Evolutionary conservation across 1,140 invertebrate species (phyloP), one percentile per base, ranked within the genome.

Genomic region (Meloidogyne exigua): DNA sequence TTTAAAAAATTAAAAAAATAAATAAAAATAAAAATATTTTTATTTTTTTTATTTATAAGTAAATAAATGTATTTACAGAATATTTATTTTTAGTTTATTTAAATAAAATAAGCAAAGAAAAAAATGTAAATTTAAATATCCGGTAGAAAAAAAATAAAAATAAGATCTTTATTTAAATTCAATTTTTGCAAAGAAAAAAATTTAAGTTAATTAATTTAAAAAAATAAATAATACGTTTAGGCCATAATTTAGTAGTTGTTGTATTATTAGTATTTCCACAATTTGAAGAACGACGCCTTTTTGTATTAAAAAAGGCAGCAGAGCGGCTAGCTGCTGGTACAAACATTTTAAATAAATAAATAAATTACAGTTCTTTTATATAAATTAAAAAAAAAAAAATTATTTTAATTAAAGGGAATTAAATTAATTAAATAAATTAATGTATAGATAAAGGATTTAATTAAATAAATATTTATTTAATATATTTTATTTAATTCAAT

Each of bases 271-370:
- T 57, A 57, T n/a, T n/a, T n/a, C 49, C 49, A n/a, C n/a, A 57
- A 57, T 57, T 57, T n/a, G 49, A 57, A n/a, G 49, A 57, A 57
- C 49, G 49, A n/a, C 49, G 49, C 9, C 49, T 57, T 57, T 57
- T 57, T 4, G 18, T n/a, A n/a, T 57, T 57, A 57, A n/a, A 57
- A 57, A 57, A 57, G n/a, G n/a, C n/a, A 18, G 49, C 49, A n/a
- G 49, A 57, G 5, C 49, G 49, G 10, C 49, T 57, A 12, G 49
- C 49, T n/a, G 49, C 49, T 15, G 49, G 49, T 9, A 57, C 49
- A 57, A 57, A 57, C 49, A 57, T 57, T 57, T 57, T 57, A n/a
- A 57, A 57, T n/a, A 57, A 57, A n/a, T 57, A n/a, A 57, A 57
- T 57, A 5, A 57, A 57, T n/a, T n/a, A 57, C 7, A 39, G 7